A percentile compares a stretch with the other conserved stretches of the same genome.
Conservation (phyloP, 2,797 vertebrate genomes). For the Alauda arvensis region DNA sequence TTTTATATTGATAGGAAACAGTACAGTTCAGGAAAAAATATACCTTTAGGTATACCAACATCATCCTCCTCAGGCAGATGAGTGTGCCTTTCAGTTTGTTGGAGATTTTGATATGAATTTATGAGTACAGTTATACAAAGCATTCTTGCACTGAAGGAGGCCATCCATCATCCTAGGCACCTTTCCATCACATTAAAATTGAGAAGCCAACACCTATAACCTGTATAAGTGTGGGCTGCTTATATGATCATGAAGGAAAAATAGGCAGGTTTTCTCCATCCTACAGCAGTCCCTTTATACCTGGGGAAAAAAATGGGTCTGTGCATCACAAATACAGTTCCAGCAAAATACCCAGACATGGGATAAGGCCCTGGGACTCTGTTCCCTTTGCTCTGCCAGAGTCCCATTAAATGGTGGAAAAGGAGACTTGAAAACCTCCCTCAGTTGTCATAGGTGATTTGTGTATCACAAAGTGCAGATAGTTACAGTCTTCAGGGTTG, state of each 20-base stretch:
- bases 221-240: neutral
- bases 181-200: neutral
- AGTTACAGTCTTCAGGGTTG: neutral
- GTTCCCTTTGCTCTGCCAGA: neutral
- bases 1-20: neutral
- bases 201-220: neutral
- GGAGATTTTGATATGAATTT: neutral
- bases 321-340: neutral
- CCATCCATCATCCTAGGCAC: neutral
- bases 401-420: neutral
- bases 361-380: neutral
- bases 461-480: neutral
- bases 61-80: neutral
- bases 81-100: neutral
- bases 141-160: neutral
- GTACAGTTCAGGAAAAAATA: accelerated
- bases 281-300: neutral
- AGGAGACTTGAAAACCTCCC: neutral
- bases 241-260: neutral
- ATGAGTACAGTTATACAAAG: neutral
- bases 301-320: neutral
- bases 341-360: neutral
- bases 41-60: neutral
- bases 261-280: neutral
- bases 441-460: neutral